Evolutionary conservation across 1,140 invertebrate genomes (phyloP).

Genomic region (Coelopa frigida): DNA sequence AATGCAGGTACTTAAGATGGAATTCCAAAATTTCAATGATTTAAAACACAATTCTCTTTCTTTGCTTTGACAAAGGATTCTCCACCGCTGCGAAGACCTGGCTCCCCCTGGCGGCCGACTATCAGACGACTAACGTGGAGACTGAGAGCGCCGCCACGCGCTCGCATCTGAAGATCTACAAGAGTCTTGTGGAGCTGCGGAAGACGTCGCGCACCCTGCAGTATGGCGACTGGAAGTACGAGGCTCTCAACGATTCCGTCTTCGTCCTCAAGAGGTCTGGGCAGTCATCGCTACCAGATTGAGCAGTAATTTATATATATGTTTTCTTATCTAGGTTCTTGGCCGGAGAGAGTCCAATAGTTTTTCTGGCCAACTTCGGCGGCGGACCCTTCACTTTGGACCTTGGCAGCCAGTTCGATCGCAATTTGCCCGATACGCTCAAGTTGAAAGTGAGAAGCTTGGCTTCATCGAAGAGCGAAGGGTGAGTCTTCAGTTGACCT

Average conservation of each 20-base stretch:
- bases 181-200: slow-evolving; percentile 27
- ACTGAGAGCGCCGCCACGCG: slow-evolving; percentile 14
- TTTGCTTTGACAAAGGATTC: slow-evolving; percentile 43
- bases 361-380: slow-evolving; percentile 28
- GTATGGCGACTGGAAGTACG: slow-evolving; percentile 35
- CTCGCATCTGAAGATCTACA: slow-evolving; percentile 39
- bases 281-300: background rate
- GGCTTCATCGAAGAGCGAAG: slow-evolving; percentile 15
- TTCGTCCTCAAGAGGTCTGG: slow-evolving; percentile 22
- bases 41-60: background rate
- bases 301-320: background rate
- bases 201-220: slow-evolving; percentile 33
- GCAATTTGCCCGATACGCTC: slow-evolving; percentile 13
- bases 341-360: slow-evolving; percentile 11
- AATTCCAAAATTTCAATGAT: background rate
- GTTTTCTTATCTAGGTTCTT: background rate
- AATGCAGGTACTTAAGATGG: slow-evolving; percentile 31
- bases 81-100: slow-evolving; percentile 52
- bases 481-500: slow-evolving; percentile 7
- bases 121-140: slow-evolving; percentile 48
- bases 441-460: slow-evolving; percentile 22
- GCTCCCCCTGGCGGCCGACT: slow-evolving; percentile 59
- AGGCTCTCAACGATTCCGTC: slow-evolving; percentile 14
- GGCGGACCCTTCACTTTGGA: slow-evolving; percentile 3
- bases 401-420: slow-evolving; percentile 21